A percentile compares a stretch with the other conserved stretches of the same genome.
Conservation (phyloP, 2,113 vertebrate genomes). For the Xiphorhynchus elegans region DNA sequence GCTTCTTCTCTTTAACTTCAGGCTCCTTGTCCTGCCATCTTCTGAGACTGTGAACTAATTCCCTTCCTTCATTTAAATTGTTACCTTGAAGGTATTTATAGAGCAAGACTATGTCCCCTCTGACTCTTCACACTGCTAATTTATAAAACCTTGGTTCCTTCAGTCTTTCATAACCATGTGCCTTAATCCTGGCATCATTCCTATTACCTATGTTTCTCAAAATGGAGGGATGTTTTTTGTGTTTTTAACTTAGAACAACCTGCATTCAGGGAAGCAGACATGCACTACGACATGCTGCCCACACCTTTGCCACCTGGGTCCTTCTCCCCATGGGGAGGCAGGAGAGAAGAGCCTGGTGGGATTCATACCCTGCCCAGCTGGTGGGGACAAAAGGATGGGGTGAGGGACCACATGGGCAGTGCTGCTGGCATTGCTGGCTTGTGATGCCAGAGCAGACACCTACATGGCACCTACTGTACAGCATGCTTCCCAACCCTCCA, state of each 20-base stretch:
- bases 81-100: conserved; percentile 70
- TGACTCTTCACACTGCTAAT: conserved; percentile 39
- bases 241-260: neutral
- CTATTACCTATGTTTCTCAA: neutral
- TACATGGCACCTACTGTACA: rapidly evolving
- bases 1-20: conserved; percentile 13
- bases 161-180: neutral
- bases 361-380: neutral
- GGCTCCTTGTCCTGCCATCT: conserved; percentile 28
- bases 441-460: neutral
- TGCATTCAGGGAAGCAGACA: neutral
- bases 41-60: conserved; percentile 57
- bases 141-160: conserved; percentile 25
- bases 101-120: conserved; percentile 24
- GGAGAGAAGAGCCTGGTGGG: neutral
- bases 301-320: rapidly evolving
- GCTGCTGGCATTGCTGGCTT: neutral
- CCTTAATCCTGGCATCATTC: neutral
- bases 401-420: neutral
- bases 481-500: neutral
- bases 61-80: conserved; percentile 60
- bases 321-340: neutral
- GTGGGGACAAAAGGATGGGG: neutral
- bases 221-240: neutral
- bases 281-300: rapidly evolving